Base-by-base conservation (phyloP, 1,140 invertebrate genomes). In the Teleogryllus occipitalis region DNA sequence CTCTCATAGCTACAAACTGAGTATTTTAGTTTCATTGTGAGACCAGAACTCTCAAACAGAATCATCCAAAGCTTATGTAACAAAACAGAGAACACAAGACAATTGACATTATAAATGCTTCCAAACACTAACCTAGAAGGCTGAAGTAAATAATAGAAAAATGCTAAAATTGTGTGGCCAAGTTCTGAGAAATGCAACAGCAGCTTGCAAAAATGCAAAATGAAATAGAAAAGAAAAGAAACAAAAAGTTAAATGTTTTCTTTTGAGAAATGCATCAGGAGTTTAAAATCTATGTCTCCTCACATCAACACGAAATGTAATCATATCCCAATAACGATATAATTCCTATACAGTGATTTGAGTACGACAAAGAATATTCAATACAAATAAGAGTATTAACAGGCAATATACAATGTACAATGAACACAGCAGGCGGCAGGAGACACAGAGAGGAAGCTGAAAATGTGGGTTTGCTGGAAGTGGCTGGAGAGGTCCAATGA, bases 371-470 rank as follows among this genome's bases (percentile, higher is more conserved):
- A 65, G 10, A 65, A 65, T 18, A 65, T 65, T 18, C 10, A 18
- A 65, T 65, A 65, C 54, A 65, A 65, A 65, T 65, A 65, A 65
- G 54, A 65, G 54, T 65, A 65, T 65, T 65, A 65, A 65, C 54
- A 65, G 54, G 54, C 54, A 65, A 65, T 65, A 65, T 65, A 65
- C 54, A 65, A 18, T 65, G 18, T 65, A 65, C 54, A 65, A 65
- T 65, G 54, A 65, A 65, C 54, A 65, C 54, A 65, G 54, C 54
- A 65, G 54, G 54, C 54, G 18, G 10, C 18, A 65, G 54, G 54
- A 65, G 54, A 65, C 54, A 65, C 54, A 65, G 54, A 65, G 54
- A 65, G 54, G 54, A 65, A 65, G 54, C 54, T 65, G 54, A 65
- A 65, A 65, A 65, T 18, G 10, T 65, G 54, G 54, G 54, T 65